Conservation (phyloP, 2,888 invertebrate genomes). For the Scelioninae gen. 2 region DNA sequence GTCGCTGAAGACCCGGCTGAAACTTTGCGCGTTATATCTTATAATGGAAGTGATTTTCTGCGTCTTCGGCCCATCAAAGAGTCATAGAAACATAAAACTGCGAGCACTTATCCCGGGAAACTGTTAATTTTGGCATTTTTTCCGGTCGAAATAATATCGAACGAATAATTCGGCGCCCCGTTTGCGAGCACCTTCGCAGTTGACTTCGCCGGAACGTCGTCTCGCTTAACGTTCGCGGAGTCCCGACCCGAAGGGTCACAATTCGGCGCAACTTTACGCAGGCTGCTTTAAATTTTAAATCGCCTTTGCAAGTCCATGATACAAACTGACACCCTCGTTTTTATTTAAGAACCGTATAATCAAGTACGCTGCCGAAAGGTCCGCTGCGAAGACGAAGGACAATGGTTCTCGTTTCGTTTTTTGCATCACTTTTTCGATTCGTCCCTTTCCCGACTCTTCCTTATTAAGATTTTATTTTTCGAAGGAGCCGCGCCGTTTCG, state of each 20-base stretch:
- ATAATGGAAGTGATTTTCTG: conserved; percentile 44
- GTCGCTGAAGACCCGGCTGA: conserved; percentile 61
- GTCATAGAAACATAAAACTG: conserved; percentile 19
- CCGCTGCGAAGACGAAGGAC: too few relatives aligned
- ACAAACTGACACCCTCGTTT: conserved; percentile 54
- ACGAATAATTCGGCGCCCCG: conserved; percentile 31
- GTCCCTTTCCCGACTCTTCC: too few relatives aligned
- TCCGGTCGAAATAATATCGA: conserved; percentile 32
- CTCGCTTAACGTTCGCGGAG: conserved; percentile 40
- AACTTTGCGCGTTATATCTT: conserved; percentile 28
- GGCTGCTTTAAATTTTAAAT: conserved; percentile 56
- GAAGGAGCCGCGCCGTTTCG: too few relatives aligned
- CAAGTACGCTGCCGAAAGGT: too few relatives aligned
- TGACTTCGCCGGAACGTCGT: conserved; percentile 26
- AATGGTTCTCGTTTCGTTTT: too few relatives aligned
- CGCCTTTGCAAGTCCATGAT: conserved; percentile 49
- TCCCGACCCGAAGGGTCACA: conserved; percentile 27
- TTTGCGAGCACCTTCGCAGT: conserved; percentile 39
- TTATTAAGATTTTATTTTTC: too few relatives aligned
- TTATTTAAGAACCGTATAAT: conserved; percentile 20
- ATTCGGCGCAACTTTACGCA: conserved; percentile 27
- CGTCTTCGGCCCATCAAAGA: conserved; percentile 32
- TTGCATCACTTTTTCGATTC: too few relatives aligned
- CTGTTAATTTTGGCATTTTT: conserved; percentile 17
- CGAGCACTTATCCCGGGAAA: neutral